These are phyloP conservation scores for Clitarchus hookeri DNA, from an alignment of 2,888 invertebrate genomes.

Conservation along the genomic window DNA sequence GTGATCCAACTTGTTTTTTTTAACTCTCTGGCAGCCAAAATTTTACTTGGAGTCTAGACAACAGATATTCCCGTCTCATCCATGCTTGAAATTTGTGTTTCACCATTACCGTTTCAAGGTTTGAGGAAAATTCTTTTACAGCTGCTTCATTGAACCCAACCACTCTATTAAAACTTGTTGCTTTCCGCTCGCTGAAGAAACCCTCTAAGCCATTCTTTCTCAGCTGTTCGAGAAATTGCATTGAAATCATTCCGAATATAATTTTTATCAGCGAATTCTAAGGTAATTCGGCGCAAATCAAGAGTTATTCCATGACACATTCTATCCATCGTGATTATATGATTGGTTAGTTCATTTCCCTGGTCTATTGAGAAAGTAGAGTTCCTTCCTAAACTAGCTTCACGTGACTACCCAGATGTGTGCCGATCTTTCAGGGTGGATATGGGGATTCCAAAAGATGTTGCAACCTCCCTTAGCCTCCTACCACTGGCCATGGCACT, in stretches of 20 bases:
- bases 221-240: not conserved
- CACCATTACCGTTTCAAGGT: not conserved
- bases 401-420: not conserved
- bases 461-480: not conserved
- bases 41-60: not conserved
- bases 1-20: conserved; percentile 38
- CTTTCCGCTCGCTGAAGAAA: not conserved
- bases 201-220: not conserved
- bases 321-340: not conserved
- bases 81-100: not conserved
- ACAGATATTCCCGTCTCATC: no score
- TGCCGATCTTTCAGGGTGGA: not conserved
- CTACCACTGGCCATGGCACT: not conserved
- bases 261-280: not conserved
- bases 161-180: not conserved
- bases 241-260: not conserved
- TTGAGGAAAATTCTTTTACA: not conserved
- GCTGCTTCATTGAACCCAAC: not conserved
- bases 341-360: not conserved
- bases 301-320: not conserved
- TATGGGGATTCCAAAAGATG: not conserved
- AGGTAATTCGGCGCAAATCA: not conserved
- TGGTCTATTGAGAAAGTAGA: not conserved
- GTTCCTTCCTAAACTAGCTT: not conserved
- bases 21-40: not conserved